Evolutionary conservation across 2,113 vertebrate species (phyloP).

Genomic region (Callopanchax toddi): DNA sequence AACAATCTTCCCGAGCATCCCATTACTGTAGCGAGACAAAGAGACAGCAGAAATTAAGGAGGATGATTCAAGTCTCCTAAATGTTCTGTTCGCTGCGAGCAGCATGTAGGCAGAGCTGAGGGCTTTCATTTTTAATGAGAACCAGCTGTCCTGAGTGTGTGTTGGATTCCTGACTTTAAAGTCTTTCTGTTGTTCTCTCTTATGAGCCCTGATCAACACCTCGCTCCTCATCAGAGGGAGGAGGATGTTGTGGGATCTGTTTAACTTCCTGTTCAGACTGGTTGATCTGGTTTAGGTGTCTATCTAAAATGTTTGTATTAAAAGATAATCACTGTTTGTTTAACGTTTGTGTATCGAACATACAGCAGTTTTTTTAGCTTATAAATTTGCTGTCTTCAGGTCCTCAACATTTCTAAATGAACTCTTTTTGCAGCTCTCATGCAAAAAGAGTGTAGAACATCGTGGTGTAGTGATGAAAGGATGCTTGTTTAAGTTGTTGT

Average conservation of each 20-base stretch:
- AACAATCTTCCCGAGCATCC: constrained; percentile 30
- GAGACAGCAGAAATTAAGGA: constrained; percentile 15
- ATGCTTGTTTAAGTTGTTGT: no score
- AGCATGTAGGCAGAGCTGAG: neutral
- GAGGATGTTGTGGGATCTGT: neutral
- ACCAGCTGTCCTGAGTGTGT: constrained; percentile 9
- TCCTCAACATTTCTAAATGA: no score
- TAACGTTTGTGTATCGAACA: no score
- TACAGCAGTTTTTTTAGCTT: no score
- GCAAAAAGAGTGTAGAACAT: no score
- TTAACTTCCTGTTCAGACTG: neutral
- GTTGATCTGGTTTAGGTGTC: neutral
- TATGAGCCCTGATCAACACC: no score
- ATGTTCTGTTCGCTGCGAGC: neutral
- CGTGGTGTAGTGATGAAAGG: no score
- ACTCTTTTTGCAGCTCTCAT: no score
- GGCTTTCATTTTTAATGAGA: constrained; percentile 33
- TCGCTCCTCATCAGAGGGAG: neutral
- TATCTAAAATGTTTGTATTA: neutral
- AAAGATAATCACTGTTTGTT: neutral
- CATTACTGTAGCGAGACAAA: constrained; percentile 49
- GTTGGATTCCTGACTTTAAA: neutral
- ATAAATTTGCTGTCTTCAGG: no score
- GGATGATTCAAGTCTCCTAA: constrained; percentile 2
- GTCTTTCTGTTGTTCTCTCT: neutral